Evolutionary conservation across 2,113 vertebrate genomes (phyloP), one percentile per base, ranked within the genome.

Genomic region (Asarcornis scutulata): DNA sequence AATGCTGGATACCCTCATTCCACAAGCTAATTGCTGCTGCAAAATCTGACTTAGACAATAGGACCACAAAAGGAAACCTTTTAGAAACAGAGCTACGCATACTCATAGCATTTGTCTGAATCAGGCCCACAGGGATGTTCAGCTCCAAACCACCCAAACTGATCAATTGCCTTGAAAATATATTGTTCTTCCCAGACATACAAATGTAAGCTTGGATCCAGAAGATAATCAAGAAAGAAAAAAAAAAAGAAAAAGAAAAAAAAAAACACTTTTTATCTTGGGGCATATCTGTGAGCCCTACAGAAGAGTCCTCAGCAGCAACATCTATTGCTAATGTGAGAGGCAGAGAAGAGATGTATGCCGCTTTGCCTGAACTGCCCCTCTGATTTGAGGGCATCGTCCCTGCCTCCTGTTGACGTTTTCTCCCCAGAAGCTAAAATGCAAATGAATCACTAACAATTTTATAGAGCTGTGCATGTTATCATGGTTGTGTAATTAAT

Each of bases 391-490:
- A 60, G 73, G 81, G 55, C 53, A 64, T 53, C 22, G n/a, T 76
- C 82, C 78, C 23, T 56, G 32, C 21, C 75, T 88, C 46, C 71
- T 88, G 82, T 36, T 80, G 79, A 52, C 48, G 89, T 96, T 93
- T 84, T 55, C 75, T 96, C 91, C 91, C 95, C 73, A 48, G 90
- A 90, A 92, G 93, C 88, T 86, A 91, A 93, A 94, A 93, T 7
- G 32, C 58, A 85, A 84, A 94, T 96, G 88, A 96, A 95, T 96
- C 91, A 95, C 90, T 96, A 96, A 94, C 90, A 81, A 94, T 92
- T 74, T 88, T 3, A 3, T 73, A 72, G 32, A 92, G 80, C 79
- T 21, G 5, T 56, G 66, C 1, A 1, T 4, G 7, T 42, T 91
- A 94, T 94, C 88, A 69, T 27, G 62, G 73, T 53, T 93, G 73